These are phyloP conservation scores for Toxotes chatareus DNA, from an alignment of 2,113 vertebrate genomes.

Conservation along the genomic window DNA sequence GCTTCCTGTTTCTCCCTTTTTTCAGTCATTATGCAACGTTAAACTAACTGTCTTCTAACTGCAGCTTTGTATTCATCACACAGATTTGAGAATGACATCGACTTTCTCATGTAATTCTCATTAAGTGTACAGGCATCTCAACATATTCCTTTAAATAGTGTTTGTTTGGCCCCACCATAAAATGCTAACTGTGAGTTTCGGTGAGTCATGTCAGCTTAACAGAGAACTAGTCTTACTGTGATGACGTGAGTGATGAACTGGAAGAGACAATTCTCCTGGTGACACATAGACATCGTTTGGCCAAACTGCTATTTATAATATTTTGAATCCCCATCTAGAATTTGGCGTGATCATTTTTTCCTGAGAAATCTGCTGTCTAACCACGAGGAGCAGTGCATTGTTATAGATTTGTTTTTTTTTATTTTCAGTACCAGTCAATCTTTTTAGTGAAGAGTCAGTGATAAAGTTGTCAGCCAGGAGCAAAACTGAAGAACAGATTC, in stretches of 20 bases:
- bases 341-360: not conserved
- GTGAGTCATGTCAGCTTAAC: not conserved
- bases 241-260: conserved; percentile 14
- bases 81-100: not conserved
- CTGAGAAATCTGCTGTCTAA: not conserved
- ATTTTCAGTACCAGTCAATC: not conserved
- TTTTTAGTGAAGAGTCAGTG: not conserved
- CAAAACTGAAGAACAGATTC: not conserved
- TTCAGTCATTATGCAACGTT: too few relatives aligned
- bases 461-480: not conserved
- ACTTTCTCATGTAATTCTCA: not conserved
- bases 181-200: not conserved
- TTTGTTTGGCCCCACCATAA: not conserved
- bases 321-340: not conserved
- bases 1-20: too few relatives aligned
- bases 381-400: not conserved
- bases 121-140: not conserved
- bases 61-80: not conserved
- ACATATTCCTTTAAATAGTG: not conserved
- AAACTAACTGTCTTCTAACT: not conserved
- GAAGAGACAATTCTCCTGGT: not conserved
- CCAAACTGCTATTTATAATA: not conserved
- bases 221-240: not conserved
- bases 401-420: not conserved
- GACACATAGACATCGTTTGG: not conserved